These are phyloP conservation scores for Herpailurus yagouaroundi DNA, from an alignment of 2,113 vertebrate species.

Conservation along the genomic window DNA sequence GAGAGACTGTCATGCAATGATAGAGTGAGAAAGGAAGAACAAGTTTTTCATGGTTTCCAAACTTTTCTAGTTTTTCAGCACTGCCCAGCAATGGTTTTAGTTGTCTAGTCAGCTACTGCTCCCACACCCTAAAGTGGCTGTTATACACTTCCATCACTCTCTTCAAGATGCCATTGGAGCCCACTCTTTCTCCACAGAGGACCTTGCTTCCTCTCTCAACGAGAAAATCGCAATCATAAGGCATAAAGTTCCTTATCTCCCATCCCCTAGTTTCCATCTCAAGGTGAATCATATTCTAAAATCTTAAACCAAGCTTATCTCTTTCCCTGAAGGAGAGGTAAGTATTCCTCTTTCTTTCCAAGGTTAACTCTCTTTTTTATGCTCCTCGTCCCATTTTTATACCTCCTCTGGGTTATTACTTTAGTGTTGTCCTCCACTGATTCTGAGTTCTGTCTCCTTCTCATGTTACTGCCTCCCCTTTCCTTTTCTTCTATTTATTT, in stretches of 20 bases:
- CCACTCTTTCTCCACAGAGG: background rate
- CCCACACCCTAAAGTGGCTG: background rate
- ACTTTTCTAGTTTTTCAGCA: background rate
- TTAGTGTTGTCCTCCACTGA: background rate
- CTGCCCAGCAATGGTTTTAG: constrained; percentile 13
- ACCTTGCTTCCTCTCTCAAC: background rate
- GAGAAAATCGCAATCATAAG: background rate
- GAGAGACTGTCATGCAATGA: background rate
- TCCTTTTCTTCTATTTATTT: background rate
- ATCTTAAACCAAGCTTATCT: background rate
- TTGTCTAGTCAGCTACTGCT: constrained; percentile 44
- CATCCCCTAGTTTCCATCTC: background rate
- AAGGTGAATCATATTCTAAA: background rate
- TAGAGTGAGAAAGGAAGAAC: background rate
- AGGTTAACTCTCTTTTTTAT: background rate
- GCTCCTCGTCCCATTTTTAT: background rate
- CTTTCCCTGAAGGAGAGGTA: background rate
- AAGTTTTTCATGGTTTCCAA: background rate
- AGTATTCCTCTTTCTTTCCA: background rate
- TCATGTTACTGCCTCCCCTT: background rate
- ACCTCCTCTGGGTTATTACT: background rate
- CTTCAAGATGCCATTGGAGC: background rate
- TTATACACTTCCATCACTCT: background rate
- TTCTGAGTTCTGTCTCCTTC: background rate
- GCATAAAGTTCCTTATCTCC: background rate